Conservation (phyloP, 2,113 vertebrate species). For the Neodon shergylaensis region DNA sequence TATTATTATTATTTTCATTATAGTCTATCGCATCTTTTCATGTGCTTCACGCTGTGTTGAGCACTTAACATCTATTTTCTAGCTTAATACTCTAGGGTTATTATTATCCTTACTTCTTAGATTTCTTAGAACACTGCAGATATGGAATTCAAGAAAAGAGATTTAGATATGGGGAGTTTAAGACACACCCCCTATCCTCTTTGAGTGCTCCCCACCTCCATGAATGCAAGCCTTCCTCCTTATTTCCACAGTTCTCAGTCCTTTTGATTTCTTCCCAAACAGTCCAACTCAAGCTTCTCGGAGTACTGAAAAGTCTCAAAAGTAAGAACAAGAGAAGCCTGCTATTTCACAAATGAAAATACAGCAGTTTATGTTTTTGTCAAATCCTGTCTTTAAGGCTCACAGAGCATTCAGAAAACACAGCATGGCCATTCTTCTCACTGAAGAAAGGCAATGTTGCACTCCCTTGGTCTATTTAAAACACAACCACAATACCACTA, state of each 20-base stretch:
- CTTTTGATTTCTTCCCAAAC: background rate
- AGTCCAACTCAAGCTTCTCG: conserved; percentile 8
- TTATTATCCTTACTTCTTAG: conserved; percentile 24
- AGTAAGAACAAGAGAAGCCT: background rate
- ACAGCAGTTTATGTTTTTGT: background rate
- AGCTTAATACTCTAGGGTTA: conserved; percentile 18
- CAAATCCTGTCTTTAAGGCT: conserved; percentile 30
- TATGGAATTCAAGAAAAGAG: background rate
- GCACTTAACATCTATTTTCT: conserved; percentile 52
- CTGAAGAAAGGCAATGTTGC: background rate
- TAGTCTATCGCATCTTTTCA: conserved; percentile 23
- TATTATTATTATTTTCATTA: conserved; percentile 25
- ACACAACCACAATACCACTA: background rate
- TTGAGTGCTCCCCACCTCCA: background rate
- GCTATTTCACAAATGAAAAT: conserved; percentile 19
- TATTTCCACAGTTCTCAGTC: background rate
- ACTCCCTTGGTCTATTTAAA: background rate
- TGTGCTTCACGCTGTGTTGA: conserved; percentile 25
- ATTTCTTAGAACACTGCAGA: conserved; percentile 27
- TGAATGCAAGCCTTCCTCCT: background rate
- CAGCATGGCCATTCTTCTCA: background rate
- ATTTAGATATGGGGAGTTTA: background rate
- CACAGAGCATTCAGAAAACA: conserved; percentile 19
- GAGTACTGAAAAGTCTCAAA: conserved; percentile 31
- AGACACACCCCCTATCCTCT: conserved; percentile 4